Evolutionary conservation across 2,797 vertebrate species (phyloP).

Genomic region (Dallia pectoralis): DNA sequence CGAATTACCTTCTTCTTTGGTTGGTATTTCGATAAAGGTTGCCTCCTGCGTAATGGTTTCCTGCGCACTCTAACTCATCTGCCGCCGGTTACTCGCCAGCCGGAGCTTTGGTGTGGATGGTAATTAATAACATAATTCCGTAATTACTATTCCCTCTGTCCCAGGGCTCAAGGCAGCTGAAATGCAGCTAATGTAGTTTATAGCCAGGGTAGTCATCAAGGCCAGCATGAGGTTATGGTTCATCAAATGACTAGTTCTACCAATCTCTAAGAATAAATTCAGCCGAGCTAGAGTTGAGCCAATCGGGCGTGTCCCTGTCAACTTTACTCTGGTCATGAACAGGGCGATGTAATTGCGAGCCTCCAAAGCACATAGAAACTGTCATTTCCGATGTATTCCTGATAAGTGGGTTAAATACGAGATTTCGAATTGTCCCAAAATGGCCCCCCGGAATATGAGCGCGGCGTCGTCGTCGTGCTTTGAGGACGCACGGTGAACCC

Average conservation of each 20-base stretch:
- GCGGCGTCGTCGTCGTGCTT: not conserved
- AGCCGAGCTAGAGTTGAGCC: not conserved
- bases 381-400: not conserved
- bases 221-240: not conserved
- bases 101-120: constrained; percentile 15
- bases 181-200: constrained; percentile 26
- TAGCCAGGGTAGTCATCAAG: constrained; percentile 2
- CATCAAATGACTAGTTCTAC: not conserved
- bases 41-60: not conserved
- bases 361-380: not conserved
- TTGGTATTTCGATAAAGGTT: not conserved
- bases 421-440: not conserved
- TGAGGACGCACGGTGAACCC: not conserved
- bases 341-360: not conserved
- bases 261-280: not conserved
- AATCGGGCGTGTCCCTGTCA: not conserved
- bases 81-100: not conserved
- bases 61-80: not conserved
- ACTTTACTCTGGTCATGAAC: not conserved
- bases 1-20: not conserved
- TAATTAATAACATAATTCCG: constrained; percentile 28
- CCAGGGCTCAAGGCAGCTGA: constrained; percentile 15
- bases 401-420: not conserved
- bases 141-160: constrained; percentile 30
- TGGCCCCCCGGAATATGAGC: not conserved